Percentiles rank a stretch among this genome's conserved stretches.
Conservation (phyloP, 2,888 invertebrate genomes). For the Hypena proboscidalis region DNA sequence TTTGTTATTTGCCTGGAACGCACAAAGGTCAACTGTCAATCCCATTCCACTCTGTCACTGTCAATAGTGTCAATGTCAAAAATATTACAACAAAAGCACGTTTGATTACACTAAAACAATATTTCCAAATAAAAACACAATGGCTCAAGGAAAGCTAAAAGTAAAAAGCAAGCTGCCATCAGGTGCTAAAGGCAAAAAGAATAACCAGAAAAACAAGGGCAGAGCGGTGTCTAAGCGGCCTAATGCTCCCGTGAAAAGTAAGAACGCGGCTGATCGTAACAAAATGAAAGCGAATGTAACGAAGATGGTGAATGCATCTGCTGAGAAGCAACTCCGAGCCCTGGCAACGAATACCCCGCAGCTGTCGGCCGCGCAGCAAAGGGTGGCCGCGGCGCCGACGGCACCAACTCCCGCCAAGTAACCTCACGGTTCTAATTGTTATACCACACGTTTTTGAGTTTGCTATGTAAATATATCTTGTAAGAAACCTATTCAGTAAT, state of each 20-base stretch:
- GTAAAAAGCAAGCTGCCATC: conserved; percentile 87
- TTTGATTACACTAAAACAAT: not conserved
- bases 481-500: conserved; percentile 2
- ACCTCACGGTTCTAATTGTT: conserved; percentile 23
- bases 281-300: conserved; percentile 88
- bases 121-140: conserved; percentile 49
- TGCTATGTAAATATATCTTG: conserved; percentile 23
- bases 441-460: not conserved
- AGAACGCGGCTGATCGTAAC: conserved; percentile 84
- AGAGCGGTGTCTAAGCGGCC: conserved; percentile 84
- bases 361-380: conserved; percentile 78
- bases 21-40: not conserved
- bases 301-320: conserved; percentile 89
- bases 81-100: not conserved
- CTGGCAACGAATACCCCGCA: conserved; percentile 82
- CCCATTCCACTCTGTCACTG: not conserved
- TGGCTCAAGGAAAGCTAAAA: conserved; percentile 90
- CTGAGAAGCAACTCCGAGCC: conserved; percentile 88
- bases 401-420: conserved; percentile 69
- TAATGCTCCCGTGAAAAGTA: conserved; percentile 88
- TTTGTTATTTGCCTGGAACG: not conserved
- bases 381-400: conserved; percentile 72
- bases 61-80: conserved; percentile 6
- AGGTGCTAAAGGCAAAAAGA: conserved; percentile 81
- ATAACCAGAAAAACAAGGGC: conserved; percentile 82